Base-by-base conservation (phyloP, 2,113 vertebrate genomes). In the Phyllopteryx taeniolatus region DNA sequence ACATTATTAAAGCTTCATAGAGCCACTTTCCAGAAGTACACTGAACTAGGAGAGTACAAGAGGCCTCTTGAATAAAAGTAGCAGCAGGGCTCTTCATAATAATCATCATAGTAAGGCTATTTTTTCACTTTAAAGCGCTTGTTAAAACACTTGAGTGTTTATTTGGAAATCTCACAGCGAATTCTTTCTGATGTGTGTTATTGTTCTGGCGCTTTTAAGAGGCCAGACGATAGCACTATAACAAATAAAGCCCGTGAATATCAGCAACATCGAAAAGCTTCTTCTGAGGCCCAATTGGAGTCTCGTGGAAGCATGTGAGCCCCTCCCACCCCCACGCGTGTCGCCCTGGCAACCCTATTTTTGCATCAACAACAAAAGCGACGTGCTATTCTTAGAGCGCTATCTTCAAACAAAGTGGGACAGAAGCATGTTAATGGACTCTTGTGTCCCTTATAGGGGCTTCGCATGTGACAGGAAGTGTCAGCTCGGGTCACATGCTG, bases 271-370 rank as follows among this genome's bases (percentile, higher is more conserved):
- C 44, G 31, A 17, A 66, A 22, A 31, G 15, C 8, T 43, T 39
- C 8, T 63, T n/a, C 17, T 63, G 35, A 39, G n/a, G 62, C 10
- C 39, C 35, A n/a, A 80, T 73, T 59, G 12, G 39, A 59, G 73
- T 79, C 85, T 78, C 39, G 78, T 79, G 77, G 80, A 68, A 66
- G 65, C 81, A 68, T 86, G 83, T 85, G 87, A 86, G 79, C 72
- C 3, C 2, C 35, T 2, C 35, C 80, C 71, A 3, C 2, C 59
- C 31, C 59, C 27, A 2, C 49, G 12, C 49, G 20, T 2, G 77
- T 79, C 14, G 53, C n/a, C 70, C 60, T 17, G 79, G 75, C 79
- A 67, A 86, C 83, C 20, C 56, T 77, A 68, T 59, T 81, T 72
- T 78, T 80, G 75, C 65, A 70, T 81, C 59, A 8, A 61, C 80